phyloP scores from a whole-genome alignment of 1,140 invertebrate species.

The Meloidogyne floridensis region DNA sequence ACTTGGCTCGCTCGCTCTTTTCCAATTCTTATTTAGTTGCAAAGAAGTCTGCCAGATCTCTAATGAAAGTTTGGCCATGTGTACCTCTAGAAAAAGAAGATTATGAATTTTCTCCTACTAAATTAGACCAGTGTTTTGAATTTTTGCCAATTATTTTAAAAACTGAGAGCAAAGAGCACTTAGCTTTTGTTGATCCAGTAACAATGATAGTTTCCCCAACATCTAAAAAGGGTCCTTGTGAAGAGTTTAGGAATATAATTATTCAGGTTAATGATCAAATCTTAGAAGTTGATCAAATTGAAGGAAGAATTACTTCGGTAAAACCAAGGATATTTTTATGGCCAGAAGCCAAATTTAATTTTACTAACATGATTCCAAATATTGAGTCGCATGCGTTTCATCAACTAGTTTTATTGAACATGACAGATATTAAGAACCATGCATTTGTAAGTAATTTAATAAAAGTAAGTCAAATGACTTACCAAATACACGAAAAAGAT shows the following conservation, averaged over 20 bases:
- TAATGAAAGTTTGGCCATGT: constrained; percentile 8
- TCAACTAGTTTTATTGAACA: background rate
- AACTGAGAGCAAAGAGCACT: background rate
- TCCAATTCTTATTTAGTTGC: background rate
- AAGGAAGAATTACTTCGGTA: constrained; percentile 22
- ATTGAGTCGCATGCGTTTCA: constrained; percentile 10
- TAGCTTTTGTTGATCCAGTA: background rate
- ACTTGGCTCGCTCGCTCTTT: background rate
- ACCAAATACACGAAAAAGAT: background rate
- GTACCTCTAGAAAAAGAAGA: background rate
- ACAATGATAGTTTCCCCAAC: background rate
- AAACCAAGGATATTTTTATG: background rate
- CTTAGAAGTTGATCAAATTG: constrained; percentile 12
- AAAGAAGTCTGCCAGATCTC: background rate
- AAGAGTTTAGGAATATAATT: constrained; percentile 3
- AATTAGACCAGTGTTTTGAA: constrained; percentile 9
- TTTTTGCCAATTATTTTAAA: background rate
- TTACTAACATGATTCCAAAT: background rate
- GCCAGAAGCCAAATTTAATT: background rate
- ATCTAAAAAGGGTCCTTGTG: constrained; percentile 10
- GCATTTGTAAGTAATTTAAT: background rate
- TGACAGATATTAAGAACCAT: background rate
- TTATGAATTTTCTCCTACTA: constrained; percentile 9
- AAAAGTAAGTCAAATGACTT: background rate
- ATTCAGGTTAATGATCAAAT: background rate